Evolutionary conservation across 2,888 invertebrate species (phyloP).

Genomic region (Bellardia bayeri): DNA sequence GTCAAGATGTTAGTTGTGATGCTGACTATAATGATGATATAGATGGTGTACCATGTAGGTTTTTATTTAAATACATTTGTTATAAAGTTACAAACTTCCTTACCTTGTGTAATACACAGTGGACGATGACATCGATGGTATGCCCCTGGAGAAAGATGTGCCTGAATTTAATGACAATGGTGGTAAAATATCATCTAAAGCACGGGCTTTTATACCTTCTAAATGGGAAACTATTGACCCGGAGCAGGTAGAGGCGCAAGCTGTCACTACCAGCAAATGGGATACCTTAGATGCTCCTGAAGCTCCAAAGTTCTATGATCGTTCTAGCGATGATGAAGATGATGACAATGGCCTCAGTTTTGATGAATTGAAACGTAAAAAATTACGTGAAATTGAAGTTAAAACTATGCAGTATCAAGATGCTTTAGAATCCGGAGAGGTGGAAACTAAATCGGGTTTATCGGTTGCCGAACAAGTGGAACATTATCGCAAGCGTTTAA

Average conservation of each 20-base stretch:
- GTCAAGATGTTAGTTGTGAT: constrained; percentile 77
- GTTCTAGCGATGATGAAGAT: constrained; percentile 85
- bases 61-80: neutral
- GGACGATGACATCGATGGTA: constrained; percentile 91
- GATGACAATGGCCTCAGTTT: constrained; percentile 86
- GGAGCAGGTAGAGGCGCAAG: constrained; percentile 91
- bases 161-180: constrained; percentile 27
- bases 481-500: constrained; percentile 94
- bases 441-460: constrained; percentile 90
- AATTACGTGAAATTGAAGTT: constrained; percentile 96
- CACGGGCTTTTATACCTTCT: constrained; percentile 93
- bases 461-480: constrained; percentile 93
- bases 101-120: constrained; percentile 82
- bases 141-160: constrained; percentile 86
- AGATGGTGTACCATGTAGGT: constrained; percentile 88
- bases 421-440: constrained; percentile 94
- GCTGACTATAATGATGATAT: constrained; percentile 86
- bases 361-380: constrained; percentile 89
- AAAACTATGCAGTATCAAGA: constrained; percentile 98
- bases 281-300: constrained; percentile 88
- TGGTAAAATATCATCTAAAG: constrained; percentile 73
- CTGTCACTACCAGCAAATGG: constrained; percentile 95
- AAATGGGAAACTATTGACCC: constrained; percentile 99
- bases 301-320: constrained; percentile 82
- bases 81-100: constrained; percentile 51